phyloP scores from a whole-genome alignment of 2,797 vertebrate genomes.

The Mallotus villosus region DNA sequence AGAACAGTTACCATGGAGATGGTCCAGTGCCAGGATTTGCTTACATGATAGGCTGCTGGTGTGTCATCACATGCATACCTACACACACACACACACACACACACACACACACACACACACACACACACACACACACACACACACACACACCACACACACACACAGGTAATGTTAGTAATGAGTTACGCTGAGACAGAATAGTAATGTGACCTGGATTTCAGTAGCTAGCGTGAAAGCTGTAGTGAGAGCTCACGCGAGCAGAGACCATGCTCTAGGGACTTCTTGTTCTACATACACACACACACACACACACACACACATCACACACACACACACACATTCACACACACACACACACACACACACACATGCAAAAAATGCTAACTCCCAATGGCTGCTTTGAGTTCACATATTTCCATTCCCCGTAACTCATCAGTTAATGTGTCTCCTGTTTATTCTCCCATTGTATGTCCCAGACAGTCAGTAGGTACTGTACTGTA shows the following conservation, averaged over 20 bases:
- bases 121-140: background rate
- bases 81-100: background rate
- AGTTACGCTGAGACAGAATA: constrained; percentile 26
- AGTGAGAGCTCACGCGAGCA: constrained; percentile 54
- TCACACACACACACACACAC: background rate
- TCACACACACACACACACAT: constrained; percentile 1
- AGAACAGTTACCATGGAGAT: constrained; percentile 30
- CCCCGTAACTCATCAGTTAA: background rate
- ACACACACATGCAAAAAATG: background rate
- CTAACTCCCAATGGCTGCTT: background rate
- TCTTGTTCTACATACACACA: constrained; percentile 17
- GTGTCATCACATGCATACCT: constrained; percentile 8
- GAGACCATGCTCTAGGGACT: constrained; percentile 59
- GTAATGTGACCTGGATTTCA: constrained; percentile 68
- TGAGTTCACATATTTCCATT: background rate
- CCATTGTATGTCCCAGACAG: too few relatives aligned
- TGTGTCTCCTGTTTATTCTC: background rate
- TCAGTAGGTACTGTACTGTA: too few relatives aligned
- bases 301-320: constrained; percentile 11
- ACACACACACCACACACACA: constrained; percentile 3
- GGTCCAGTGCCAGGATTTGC: background rate
- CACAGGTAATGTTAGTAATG: constrained; percentile 25
- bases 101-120: background rate
- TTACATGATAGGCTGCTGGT: constrained; percentile 6
- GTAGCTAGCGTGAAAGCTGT: constrained; percentile 46